Evolutionary conservation across 2,888 invertebrate species (phyloP).

Genomic region (Trichacis sp.): DNA sequence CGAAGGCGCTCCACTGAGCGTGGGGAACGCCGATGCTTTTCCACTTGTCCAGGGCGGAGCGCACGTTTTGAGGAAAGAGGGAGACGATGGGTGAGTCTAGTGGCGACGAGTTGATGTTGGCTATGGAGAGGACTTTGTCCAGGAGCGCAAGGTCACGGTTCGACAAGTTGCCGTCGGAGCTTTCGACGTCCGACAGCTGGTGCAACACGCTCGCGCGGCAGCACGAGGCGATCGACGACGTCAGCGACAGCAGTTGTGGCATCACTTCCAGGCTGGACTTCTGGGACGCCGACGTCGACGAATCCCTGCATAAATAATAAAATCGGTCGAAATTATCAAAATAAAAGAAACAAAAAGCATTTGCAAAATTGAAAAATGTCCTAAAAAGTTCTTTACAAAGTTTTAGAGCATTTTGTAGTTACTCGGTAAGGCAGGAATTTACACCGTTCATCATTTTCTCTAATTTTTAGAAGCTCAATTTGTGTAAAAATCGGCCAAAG

Average conservation of each 20-base stretch:
- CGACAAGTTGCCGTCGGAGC: slow-evolving; percentile 66
- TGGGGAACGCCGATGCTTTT: slow-evolving; percentile 72
- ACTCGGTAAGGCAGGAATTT: too few relatives aligned
- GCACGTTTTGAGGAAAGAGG: slow-evolving; percentile 72
- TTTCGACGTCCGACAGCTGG: slow-evolving; percentile 68
- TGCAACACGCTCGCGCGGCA: slow-evolving; percentile 69
- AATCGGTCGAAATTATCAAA: not conserved
- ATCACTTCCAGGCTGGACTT: slow-evolving; percentile 71
- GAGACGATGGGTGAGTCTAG: slow-evolving; percentile 71
- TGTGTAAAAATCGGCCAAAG: too few relatives aligned
- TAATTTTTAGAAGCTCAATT: too few relatives aligned
- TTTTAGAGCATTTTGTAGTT: too few relatives aligned
- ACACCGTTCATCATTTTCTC: too few relatives aligned
- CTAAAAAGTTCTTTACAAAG: too few relatives aligned
- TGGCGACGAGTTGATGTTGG: slow-evolving; percentile 68
- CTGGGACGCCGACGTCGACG: not conserved
- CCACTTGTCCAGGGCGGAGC: slow-evolving; percentile 75
- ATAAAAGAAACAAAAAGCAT: not conserved
- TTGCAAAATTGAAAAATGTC: not conserved
- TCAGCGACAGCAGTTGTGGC: slow-evolving; percentile 76
- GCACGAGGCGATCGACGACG: slow-evolving; percentile 74
- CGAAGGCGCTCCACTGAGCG: slow-evolving; percentile 77
- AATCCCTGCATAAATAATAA: too few relatives aligned
- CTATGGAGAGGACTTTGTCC: slow-evolving; percentile 59
- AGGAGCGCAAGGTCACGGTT: slow-evolving; percentile 70